phyloP scores from a whole-genome alignment of 2,888 invertebrate genomes.

The Hyles lineata region DNA sequence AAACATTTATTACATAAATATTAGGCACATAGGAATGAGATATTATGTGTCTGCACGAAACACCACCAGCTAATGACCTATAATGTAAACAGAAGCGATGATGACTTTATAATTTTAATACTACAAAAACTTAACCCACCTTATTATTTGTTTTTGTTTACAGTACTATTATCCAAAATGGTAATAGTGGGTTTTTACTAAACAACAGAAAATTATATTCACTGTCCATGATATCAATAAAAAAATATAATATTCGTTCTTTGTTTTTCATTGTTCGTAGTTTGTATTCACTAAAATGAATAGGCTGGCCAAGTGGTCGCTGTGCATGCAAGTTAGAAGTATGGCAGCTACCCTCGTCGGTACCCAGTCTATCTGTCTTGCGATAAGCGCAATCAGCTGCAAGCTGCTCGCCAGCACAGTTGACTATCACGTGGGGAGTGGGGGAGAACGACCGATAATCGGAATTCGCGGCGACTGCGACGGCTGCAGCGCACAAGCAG shows the following conservation, averaged over 20 bases:
- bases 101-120: neutral
- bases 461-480: slow-evolving; percentile 38
- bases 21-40: too few species aligned
- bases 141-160: neutral
- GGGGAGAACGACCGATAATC: slow-evolving; percentile 77
- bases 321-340: neutral
- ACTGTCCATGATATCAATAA: neutral
- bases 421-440: slow-evolving; percentile 56
- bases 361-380: slow-evolving; percentile 21
- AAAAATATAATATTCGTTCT: neutral
- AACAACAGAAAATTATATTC: neutral
- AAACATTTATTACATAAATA: too few species aligned
- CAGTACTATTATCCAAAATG: neutral
- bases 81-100: neutral
- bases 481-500: slow-evolving; percentile 45
- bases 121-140: neutral
- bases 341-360: slow-evolving; percentile 6
- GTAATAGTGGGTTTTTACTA: neutral
- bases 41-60: too few species aligned
- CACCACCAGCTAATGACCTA: too few species aligned
- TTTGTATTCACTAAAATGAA: too few species aligned
- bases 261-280: too few species aligned
- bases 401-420: slow-evolving; percentile 46
- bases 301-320: neutral
- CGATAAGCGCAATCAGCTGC: slow-evolving; percentile 55